phyloP scores from a whole-genome alignment of 2,888 invertebrate species.

The Tubiluchus corallicola region DNA sequence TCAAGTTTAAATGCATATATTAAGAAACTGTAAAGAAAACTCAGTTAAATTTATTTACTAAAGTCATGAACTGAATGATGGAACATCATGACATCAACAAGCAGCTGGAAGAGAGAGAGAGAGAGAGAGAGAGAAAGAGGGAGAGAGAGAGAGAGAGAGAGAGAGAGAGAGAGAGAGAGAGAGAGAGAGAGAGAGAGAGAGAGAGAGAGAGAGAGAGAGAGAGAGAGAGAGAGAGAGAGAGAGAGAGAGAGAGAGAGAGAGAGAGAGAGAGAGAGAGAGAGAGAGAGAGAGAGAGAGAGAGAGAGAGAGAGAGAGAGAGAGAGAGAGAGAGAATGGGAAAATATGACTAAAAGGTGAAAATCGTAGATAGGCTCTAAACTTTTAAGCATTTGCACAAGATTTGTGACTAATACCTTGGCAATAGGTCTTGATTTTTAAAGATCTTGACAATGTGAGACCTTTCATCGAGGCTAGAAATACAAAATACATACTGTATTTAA shows the following conservation, averaged over 20 bases:
- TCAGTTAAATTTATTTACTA: too few species aligned
- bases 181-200: not conserved
- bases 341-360: not conserved
- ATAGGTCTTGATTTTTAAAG: too few species aligned
- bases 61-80: too few species aligned
- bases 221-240: not conserved
- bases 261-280: constrained; percentile 2
- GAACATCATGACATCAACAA: too few species aligned
- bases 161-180: constrained; percentile 12
- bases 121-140: not conserved
- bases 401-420: too few species aligned
- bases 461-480: too few species aligned
- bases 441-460: too few species aligned
- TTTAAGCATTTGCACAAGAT: too few species aligned
- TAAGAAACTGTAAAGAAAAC: too few species aligned
- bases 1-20: too few species aligned
- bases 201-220: constrained; percentile 2
- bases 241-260: not conserved
- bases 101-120: not conserved
- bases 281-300: not conserved
- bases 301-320: not conserved
- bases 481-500: too few species aligned
- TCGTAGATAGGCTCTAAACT: too few species aligned
- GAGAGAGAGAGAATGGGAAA: constrained; percentile 2
- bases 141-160: constrained; percentile 12